Evolutionary conservation across 2,888 invertebrate genomes (phyloP), one percentile per base, ranked within the genome.

Genomic region (Plagodis dolabraria): DNA sequence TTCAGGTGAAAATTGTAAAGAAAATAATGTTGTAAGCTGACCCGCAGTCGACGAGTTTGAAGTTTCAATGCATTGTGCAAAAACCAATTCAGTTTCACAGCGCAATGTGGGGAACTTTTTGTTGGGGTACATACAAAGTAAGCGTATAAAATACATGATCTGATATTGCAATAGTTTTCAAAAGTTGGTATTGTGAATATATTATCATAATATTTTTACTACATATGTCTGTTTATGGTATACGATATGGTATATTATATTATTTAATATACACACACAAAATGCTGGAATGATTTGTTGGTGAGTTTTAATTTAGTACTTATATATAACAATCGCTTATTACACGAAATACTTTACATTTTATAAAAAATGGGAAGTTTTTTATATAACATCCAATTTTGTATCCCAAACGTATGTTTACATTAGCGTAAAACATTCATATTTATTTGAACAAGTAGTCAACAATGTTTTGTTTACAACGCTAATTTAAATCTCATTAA

Each of bases 401-500:
- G 4, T 22, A 22, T 22, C 4, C 22, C 22, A 22, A 22, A 22
- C 22, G 22, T 22, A 22, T 22, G 22, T 22, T 22, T 22, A 22
- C 22, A 22, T 22, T 22, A 22, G 22, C 22, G 4, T 22, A 22
- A 22, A 1, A 22, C 22, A 22, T 22, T 2, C 22, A 2, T 22
- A 22, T 22, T 22, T 22, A 22, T 1, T 4, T 22, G 22, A 50
- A 51, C 54, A 47, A 43, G 22, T 43, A 60, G 47, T 36, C 5
- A 58, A 45, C 36, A 35, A 34, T 49, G 36, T 48, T 50, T 54
- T 54, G 52, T 63, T 59, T 57, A 53, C 49, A 47, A 12, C 54
- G 55, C 47, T 49, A 53, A 54, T 57, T 53, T 55, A 54, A 55
- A 22, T 47, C 40, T 51, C 51, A 60, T 58, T 59, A 63, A 61